phyloP scores from a whole-genome alignment of 2,797 vertebrate species.

The Sciaenops ocellatus region DNA sequence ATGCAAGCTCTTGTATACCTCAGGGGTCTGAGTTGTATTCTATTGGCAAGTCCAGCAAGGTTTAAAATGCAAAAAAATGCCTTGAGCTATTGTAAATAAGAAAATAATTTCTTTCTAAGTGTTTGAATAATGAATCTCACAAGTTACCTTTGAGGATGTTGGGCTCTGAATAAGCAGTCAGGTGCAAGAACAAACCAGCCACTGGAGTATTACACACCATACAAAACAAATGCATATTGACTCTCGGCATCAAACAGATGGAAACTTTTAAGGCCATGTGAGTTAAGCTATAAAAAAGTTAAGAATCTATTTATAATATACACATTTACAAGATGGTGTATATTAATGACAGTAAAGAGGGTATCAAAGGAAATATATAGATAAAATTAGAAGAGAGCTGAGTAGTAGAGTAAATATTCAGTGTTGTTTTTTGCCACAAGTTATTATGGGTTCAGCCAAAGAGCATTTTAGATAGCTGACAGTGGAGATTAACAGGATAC shows the following conservation, averaged over 20 bases:
- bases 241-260: slow-evolving; percentile 61
- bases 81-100: slow-evolving; percentile 62
- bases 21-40: slow-evolving; percentile 32
- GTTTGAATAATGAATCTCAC: slow-evolving; percentile 67
- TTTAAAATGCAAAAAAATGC: slow-evolving; percentile 11
- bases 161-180: slow-evolving; percentile 58
- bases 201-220: slow-evolving; percentile 48
- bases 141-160: slow-evolving; percentile 59
- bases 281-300: slow-evolving; percentile 26
- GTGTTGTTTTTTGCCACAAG: not conserved
- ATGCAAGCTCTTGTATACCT: slow-evolving; percentile 32
- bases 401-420: not conserved
- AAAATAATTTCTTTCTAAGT: slow-evolving; percentile 62
- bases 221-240: slow-evolving; percentile 52
- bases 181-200: slow-evolving; percentile 46
- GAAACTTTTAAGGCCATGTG: slow-evolving; percentile 53
- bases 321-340: slow-evolving; percentile 54
- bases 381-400: slow-evolving; percentile 5
- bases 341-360: slow-evolving; percentile 66
- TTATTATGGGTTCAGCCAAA: not conserved
- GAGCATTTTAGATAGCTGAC: slow-evolving; percentile 13
- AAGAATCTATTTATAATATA: not conserved
- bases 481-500: slow-evolving; percentile 3
- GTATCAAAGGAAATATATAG: not conserved
- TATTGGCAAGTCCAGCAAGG: slow-evolving; percentile 25